Evolutionary conservation across 2,113 vertebrate genomes (phyloP).

Genomic region (Cervus canadensis): DNA sequence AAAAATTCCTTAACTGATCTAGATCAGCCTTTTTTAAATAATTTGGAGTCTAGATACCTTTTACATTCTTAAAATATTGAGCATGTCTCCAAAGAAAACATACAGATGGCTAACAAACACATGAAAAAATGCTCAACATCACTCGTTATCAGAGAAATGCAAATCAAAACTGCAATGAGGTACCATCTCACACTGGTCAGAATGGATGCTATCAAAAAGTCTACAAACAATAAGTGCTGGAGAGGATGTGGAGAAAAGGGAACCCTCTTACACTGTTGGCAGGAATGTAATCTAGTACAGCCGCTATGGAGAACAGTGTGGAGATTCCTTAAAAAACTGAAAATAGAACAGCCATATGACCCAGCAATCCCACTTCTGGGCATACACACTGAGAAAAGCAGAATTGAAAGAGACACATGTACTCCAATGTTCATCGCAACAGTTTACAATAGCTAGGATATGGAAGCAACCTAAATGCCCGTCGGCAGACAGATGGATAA

Average conservation of each 20-base stretch:
- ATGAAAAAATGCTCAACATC: neutral
- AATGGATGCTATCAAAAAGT: neutral
- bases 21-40: neutral
- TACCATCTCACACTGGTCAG: neutral
- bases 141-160: neutral
- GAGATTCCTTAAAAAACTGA: neutral
- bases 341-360: neutral
- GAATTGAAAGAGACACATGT: neutral
- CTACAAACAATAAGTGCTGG: neutral
- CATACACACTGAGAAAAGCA: neutral
- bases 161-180: neutral
- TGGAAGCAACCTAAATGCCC: neutral
- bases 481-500: accelerated
- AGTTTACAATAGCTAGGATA: neutral
- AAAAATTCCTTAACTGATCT: neutral
- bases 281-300: neutral
- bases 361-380: neutral
- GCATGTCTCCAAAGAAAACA: neutral
- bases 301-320: neutral
- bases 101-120: neutral
- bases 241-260: neutral
- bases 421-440: neutral
- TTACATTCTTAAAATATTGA: neutral
- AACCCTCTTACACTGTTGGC: neutral
- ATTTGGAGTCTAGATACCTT: neutral